Base-by-base conservation (phyloP, 2,113 vertebrate species). In the Dicerorhinus sumatrensis region DNA sequence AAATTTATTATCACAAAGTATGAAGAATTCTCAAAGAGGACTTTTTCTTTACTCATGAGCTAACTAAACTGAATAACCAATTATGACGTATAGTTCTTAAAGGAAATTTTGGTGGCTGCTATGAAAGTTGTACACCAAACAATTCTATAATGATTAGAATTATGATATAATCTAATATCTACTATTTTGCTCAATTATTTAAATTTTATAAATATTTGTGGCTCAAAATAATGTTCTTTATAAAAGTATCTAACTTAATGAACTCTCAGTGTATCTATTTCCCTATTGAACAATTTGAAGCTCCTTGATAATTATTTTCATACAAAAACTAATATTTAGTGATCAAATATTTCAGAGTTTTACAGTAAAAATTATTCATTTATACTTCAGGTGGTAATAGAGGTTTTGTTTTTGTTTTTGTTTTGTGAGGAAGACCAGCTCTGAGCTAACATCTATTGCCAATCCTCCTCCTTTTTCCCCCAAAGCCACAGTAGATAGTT, bases 251-350 rank as follows among this genome's bases (percentile, higher is more conserved):
- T 82, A 81, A 83, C 23, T 69, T 97, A 14, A 54, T 62, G 12
- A 21, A 62, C 56, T 42, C 21, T 81, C 33, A 39, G 4, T 58
- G 9, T 62, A 46, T 76, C 21, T 70, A 0, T 36, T 91, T 88
- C 25, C 42, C 42, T 58, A 63, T 20, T 84, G n/a, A 62, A 23
- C 8, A 84, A 10, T 48, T 20, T 46, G 25, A 87, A 72, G 11
- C 9, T 54, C 56, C 21, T 75, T 46, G 48, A 36, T 51, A 42
- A 36, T 48, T 69, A 80, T 46, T 92, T 79, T 87, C 85, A 88
- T 62, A 83, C 8, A 73, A 93, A 92, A 69, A 80, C 77, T 65
- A 96, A 87, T 73, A 86, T 84, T 96, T 95, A 84, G 63, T 91
- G 80, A 89, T 90, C 36, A 67, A 54, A 16, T 77, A 79, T 83